Evolutionary conservation across 2,797 vertebrate species (phyloP).

Genomic region (Diplodus sargus): DNA sequence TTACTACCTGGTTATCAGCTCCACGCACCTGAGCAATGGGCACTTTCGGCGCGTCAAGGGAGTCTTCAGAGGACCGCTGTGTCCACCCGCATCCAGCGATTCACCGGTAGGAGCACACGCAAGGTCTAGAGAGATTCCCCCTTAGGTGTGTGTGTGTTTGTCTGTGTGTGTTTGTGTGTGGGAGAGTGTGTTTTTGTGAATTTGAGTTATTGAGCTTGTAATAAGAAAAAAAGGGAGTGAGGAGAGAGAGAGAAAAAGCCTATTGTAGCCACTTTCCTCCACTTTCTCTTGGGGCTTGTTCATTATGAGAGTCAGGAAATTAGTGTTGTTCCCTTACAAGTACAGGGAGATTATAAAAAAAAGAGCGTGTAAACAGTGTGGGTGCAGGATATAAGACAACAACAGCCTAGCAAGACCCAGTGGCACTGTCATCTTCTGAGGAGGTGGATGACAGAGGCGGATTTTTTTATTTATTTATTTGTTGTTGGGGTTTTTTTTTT

Average conservation of each 20-base stretch:
- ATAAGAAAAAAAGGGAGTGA: neutral
- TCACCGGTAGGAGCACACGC: constrained; percentile 87
- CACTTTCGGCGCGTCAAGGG: constrained; percentile 98
- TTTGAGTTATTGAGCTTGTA: neutral
- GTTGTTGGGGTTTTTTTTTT: too few species aligned
- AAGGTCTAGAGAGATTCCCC: neutral
- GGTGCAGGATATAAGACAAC: constrained; percentile 2
- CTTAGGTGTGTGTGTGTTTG: constrained; percentile 3
- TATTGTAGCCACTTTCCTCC: neutral
- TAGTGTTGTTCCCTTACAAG: constrained; percentile 2
- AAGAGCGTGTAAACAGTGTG: constrained; percentile 24
- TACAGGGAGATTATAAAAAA: neutral
- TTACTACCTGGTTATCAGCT: constrained; percentile 98
- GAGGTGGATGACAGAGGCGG: constrained; percentile 29
- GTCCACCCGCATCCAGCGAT: constrained; percentile 87
- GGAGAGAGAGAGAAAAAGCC: neutral
- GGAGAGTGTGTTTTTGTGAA: neutral
- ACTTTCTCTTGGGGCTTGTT: neutral
- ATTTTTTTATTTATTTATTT: constrained; percentile 7
- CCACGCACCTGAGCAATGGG: constrained; percentile 97
- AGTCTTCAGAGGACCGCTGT: constrained; percentile 96
- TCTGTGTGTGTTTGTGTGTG: constrained; percentile 24
- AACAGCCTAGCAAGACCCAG: constrained; percentile 20
- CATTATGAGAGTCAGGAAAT: neutral
- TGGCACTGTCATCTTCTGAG: constrained; percentile 20